phyloP scores from a whole-genome alignment of 2,888 invertebrate genomes.

The Drosophila buzzatii region DNA sequence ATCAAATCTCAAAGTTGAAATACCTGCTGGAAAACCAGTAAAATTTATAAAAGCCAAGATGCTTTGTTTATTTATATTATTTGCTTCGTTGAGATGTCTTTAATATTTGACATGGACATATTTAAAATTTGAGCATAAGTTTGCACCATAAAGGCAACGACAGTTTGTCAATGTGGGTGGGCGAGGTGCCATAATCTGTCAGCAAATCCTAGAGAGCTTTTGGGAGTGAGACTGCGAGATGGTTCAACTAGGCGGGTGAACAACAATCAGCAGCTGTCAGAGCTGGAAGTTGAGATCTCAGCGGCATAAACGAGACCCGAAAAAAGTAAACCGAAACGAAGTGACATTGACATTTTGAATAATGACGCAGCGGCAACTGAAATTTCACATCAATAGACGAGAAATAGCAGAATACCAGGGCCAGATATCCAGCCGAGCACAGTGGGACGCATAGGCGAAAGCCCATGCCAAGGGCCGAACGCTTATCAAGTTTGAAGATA shows the following conservation, averaged over 20 bases:
- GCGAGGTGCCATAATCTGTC: constrained; percentile 44
- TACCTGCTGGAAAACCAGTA: background rate
- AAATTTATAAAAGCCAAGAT: background rate
- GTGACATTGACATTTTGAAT: constrained; percentile 84
- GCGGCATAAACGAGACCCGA: constrained; percentile 49
- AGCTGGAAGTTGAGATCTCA: constrained; percentile 66
- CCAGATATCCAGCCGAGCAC: constrained; percentile 21
- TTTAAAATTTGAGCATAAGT: constrained; percentile 8
- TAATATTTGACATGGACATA: constrained; percentile 9
- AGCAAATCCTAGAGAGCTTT: constrained; percentile 33
- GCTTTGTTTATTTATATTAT: constrained; percentile 4
- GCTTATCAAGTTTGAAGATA: constrained; percentile 33
- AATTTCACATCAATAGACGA: constrained; percentile 34
- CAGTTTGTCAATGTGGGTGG: constrained; percentile 35
- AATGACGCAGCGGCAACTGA: constrained; percentile 70
- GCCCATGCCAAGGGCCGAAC: constrained; percentile 7
- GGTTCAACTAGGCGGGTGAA: constrained; percentile 33
- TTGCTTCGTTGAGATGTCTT: background rate
- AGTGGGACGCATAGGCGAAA: constrained; percentile 13
- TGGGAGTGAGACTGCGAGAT: constrained; percentile 2
- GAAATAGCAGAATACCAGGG: constrained; percentile 1
- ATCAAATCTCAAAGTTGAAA: background rate
- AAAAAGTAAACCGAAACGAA: constrained; percentile 49
- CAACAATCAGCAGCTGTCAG: constrained; percentile 77
- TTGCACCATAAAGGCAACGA: constrained; percentile 9